These are phyloP conservation scores for Tanypteryx hageni DNA, from an alignment of 2,888 invertebrate species.

Conservation along the genomic window DNA sequence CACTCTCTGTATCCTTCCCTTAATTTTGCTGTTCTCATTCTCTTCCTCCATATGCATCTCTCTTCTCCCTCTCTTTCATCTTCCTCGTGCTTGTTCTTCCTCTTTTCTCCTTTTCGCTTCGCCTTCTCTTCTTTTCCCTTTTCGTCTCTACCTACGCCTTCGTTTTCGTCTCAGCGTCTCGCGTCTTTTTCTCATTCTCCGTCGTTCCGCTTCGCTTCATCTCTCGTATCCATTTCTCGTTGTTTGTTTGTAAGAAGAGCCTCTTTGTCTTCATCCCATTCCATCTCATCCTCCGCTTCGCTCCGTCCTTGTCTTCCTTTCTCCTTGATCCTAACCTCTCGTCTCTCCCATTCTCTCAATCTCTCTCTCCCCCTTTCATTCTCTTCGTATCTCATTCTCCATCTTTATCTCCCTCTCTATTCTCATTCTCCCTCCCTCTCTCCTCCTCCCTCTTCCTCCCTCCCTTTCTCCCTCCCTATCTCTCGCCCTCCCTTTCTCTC, in stretches of 20 bases:
- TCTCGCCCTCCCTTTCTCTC: too few relatives aligned
- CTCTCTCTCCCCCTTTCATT: neutral
- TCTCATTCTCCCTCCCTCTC: neutral
- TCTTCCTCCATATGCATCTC: neutral
- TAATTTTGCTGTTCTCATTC: neutral
- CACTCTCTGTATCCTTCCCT: neutral
- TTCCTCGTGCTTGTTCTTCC: neutral
- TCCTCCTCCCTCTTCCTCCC: neutral
- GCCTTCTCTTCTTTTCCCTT: neutral
- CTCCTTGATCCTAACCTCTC: neutral
- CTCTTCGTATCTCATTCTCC: neutral
- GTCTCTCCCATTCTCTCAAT: neutral
- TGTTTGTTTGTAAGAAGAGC: slow-evolving; percentile 1
- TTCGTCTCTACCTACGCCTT: neutral
- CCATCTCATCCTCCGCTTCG: too few relatives aligned
- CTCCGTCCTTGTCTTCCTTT: too few relatives aligned
- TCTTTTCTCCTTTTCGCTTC: neutral
- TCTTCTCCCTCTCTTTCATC: neutral
- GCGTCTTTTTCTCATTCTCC: too few relatives aligned
- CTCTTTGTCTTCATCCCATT: too few relatives aligned
- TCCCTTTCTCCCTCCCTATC: neutral
- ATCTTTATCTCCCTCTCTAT: neutral
- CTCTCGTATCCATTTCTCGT: too few relatives aligned
- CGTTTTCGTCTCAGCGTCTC: neutral
- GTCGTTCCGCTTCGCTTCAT: too few relatives aligned